Evolutionary conservation across 2,113 vertebrate species (phyloP).

Genomic region (Guaruba guarouba): DNA sequence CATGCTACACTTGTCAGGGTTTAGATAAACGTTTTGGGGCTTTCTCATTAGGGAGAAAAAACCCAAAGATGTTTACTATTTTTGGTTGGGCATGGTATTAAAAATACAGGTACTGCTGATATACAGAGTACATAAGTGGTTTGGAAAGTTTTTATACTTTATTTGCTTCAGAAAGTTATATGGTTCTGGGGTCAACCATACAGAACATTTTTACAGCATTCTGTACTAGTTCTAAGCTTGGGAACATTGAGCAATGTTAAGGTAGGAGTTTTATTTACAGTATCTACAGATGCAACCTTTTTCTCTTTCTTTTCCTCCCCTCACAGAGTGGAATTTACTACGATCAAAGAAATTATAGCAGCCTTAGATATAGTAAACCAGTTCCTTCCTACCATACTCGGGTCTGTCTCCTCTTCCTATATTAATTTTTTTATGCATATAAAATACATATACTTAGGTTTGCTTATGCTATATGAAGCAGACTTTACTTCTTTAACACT

Average conservation of each 20-base stretch:
- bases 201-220: neutral
- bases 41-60: neutral
- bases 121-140: neutral
- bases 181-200: neutral
- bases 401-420: constrained; percentile 69
- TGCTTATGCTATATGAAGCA: neutral
- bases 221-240: neutral
- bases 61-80: neutral
- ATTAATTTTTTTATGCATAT: neutral
- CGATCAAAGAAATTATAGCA: constrained; percentile 92
- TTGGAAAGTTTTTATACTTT: neutral
- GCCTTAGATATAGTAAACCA: constrained; percentile 85
- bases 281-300: neutral
- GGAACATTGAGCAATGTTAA: neutral
- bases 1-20: neutral
- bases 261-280: neutral
- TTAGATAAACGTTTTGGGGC: neutral
- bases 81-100: neutral
- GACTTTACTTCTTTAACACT: neutral
- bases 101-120: neutral
- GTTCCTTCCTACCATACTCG: constrained; percentile 64
- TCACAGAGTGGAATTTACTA: constrained; percentile 90
- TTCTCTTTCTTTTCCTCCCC: neutral
- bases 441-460: neutral
- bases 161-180: neutral